These are phyloP conservation scores for Takifugu flavidus DNA, from an alignment of 2,113 vertebrate genomes.

Conservation along the genomic window DNA sequence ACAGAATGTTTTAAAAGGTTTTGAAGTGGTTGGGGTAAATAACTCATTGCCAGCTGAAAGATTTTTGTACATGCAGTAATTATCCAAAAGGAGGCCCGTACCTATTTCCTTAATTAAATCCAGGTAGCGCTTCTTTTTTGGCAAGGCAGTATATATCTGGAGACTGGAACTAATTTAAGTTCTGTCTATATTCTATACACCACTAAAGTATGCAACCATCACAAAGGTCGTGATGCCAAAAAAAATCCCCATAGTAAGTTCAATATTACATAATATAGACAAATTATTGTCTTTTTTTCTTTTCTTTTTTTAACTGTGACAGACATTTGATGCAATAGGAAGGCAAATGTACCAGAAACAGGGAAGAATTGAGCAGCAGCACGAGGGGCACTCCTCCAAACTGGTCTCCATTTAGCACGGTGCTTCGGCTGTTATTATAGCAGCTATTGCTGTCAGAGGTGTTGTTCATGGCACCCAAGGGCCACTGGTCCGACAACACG, in stretches of 20 bases:
- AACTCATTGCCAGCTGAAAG: too few relatives aligned
- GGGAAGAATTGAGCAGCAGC: conserved; percentile 83
- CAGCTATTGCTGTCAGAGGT: conserved; percentile 65
- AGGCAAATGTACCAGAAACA: conserved; percentile 74
- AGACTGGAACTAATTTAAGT: too few relatives aligned
- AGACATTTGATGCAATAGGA: neutral
- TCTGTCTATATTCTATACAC: too few relatives aligned
- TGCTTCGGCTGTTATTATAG: conserved; percentile 80
- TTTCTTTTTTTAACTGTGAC: neutral
- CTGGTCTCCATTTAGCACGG: conserved; percentile 79
- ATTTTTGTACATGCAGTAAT: too few relatives aligned
- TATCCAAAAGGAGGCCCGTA: too few relatives aligned
- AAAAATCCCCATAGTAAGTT: neutral
- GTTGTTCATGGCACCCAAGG: conserved; percentile 14
- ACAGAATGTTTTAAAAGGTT: too few relatives aligned
- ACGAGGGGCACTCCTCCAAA: conserved; percentile 91
- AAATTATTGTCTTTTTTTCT: neutral
- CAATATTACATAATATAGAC: neutral
- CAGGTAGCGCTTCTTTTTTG: too few relatives aligned
- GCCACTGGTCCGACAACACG: conserved; percentile 39
- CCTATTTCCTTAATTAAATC: too few relatives aligned
- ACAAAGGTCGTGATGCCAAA: too few relatives aligned
- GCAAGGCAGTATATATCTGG: too few relatives aligned
- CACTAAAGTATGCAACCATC: too few relatives aligned
- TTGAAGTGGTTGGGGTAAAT: too few relatives aligned